A percentile compares a stretch with the other conserved stretches of the same genome.
Evolutionary conservation across 2,888 invertebrate genomes (phyloP).

Genomic region (Drosophila kuntzei): DNA sequence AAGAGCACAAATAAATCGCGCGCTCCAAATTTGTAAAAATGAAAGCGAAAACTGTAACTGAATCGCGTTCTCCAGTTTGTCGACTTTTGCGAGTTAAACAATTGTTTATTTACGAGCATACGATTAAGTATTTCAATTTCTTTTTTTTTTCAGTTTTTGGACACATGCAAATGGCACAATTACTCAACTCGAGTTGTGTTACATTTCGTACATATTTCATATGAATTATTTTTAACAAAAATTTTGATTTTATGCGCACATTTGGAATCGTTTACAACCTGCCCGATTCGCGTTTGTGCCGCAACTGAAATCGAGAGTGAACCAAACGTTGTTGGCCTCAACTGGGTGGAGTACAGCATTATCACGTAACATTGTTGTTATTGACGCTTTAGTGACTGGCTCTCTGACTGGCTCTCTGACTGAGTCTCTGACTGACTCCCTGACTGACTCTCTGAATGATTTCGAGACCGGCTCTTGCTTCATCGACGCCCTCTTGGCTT

Average conservation of each 20-base stretch:
- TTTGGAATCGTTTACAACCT: constrained; percentile 46
- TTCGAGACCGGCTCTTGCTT: constrained; percentile 55
- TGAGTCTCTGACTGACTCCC: constrained; percentile 4
- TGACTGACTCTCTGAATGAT: not conserved
- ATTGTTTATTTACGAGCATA: constrained; percentile 14
- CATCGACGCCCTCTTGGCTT: constrained; percentile 52
- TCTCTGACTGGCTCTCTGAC: constrained; percentile 2
- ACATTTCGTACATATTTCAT: constrained; percentile 40
- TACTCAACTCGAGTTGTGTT: constrained; percentile 43
- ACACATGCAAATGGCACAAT: constrained; percentile 68
- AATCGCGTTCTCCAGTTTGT: constrained; percentile 26
- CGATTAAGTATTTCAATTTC: constrained; percentile 38
- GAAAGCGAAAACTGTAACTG: constrained; percentile 58
- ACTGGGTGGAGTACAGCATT: constrained; percentile 28
- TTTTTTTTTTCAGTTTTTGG: constrained; percentile 1
- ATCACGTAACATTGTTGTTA: constrained; percentile 63
- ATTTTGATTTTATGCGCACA: constrained; percentile 7
- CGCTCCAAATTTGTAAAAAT: constrained; percentile 58
- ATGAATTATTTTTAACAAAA: constrained; percentile 4
- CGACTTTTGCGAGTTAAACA: constrained; percentile 11
- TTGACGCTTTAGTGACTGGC: constrained; percentile 6
- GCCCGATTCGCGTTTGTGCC: constrained; percentile 56
- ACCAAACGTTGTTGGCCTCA: constrained; percentile 10
- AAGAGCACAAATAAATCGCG: constrained; percentile 55
- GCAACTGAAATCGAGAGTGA: constrained; percentile 74